These are phyloP conservation scores for Pampusana beccarii DNA, from an alignment of 2,113 vertebrate species.

Conservation along the genomic window DNA sequence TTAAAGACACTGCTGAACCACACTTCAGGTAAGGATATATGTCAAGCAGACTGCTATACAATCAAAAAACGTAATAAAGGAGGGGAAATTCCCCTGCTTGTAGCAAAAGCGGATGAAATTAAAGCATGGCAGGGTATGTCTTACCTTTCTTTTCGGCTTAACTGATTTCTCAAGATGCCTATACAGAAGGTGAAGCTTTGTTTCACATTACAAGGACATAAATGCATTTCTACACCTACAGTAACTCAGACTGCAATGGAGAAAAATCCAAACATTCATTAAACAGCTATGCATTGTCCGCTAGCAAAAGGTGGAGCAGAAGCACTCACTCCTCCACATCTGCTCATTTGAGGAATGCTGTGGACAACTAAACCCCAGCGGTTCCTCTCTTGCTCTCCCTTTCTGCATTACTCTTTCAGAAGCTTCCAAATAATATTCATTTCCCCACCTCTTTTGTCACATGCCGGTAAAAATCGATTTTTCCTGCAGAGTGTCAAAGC, in stretches of 20 bases:
- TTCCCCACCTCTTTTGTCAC: neutral
- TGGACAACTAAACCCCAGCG: neutral
- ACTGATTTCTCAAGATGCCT: neutral
- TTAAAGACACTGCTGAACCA: constrained; percentile 30
- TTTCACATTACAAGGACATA: constrained; percentile 33
- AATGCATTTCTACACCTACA: constrained; percentile 8
- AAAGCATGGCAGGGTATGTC: neutral
- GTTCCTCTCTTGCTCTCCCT: neutral
- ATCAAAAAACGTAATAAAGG: neutral
- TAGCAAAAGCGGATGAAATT: neutral
- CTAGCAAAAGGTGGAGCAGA: neutral
- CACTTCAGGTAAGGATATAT: constrained; percentile 12
- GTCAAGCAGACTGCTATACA: neutral
- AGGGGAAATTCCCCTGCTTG: neutral
- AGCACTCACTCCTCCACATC: neutral
- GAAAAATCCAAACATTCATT: constrained; percentile 17
- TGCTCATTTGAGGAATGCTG: neutral
- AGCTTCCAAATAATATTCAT: neutral
- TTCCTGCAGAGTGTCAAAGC: constrained; percentile 28
- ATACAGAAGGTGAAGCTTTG: constrained; percentile 12
- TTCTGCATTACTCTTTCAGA: neutral
- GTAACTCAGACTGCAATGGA: constrained; percentile 12
- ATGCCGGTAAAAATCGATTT: constrained; percentile 19
- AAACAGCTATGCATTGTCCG: neutral
- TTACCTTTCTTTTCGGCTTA: constrained; percentile 44